Conservation (phyloP, 2,888 invertebrate species). For the Rhodophaea formosa region DNA sequence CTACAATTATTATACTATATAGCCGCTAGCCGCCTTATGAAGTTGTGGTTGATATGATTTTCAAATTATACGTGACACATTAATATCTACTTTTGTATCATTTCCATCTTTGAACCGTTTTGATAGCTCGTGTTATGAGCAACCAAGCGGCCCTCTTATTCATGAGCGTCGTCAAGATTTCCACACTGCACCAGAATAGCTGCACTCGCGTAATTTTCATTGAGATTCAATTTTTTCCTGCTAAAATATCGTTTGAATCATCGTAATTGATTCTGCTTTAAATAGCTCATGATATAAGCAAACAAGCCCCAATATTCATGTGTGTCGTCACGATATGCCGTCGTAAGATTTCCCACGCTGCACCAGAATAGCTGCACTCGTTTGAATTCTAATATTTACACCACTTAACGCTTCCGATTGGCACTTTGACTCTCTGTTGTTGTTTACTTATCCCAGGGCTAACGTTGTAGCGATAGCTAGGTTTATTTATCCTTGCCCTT, state of each 20-base stretch:
- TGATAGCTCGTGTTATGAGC: not conserved
- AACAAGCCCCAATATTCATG: slow-evolving; percentile 22
- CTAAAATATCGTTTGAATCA: slow-evolving; percentile 2
- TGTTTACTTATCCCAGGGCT: not conserved
- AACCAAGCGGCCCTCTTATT: slow-evolving; percentile 15
- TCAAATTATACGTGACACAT: no score
- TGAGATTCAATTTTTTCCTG: not conserved
- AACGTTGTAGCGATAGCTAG: not conserved
- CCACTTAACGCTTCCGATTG: slow-evolving; percentile 43
- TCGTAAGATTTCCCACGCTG: slow-evolving; percentile 15
- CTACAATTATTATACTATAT: no score
- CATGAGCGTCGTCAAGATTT: slow-evolving; percentile 36
- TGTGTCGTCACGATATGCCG: slow-evolving; percentile 34
- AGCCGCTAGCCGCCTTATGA: no score
- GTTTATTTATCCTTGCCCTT: not conserved
- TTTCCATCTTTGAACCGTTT: no score
- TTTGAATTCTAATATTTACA: slow-evolving; percentile 44
- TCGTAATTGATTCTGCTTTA: slow-evolving; percentile 10
- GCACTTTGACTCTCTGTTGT: slow-evolving; percentile 11
- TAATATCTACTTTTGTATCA: no score
- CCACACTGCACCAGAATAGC: slow-evolving; percentile 37
- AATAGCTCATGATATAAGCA: slow-evolving; percentile 1
- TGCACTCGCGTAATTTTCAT: no score
- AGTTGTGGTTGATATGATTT: no score
- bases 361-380: slow-evolving; percentile 44